Base-by-base conservation (phyloP, 2,888 invertebrate species). In the Conistra vaccinii region DNA sequence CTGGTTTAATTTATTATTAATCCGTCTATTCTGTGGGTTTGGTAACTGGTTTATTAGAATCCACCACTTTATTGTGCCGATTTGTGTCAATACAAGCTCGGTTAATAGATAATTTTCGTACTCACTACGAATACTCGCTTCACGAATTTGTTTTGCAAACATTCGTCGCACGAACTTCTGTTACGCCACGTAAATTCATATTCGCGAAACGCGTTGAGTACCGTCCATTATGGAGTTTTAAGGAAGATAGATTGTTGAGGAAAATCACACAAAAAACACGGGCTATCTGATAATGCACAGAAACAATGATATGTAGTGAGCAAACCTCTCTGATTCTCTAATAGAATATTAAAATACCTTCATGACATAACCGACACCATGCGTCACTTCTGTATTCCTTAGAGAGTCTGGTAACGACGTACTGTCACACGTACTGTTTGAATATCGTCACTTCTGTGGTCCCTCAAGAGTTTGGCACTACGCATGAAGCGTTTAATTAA, bases 11-110 rank as follows among this genome's bases (percentile, higher is more conserved):
- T 45, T 17, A 17, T 45, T 12, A 71, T 55, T 35, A 58, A 29
- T 73, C 39, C 5, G 4, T 60, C 4, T 26, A 73, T 42, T 61
- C 10, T 60, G 55, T 65, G 32, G 67, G 26, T 58, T 17, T 23
- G 14, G 35, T 39, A 76, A 85, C 80, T 51, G 62, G 74, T 85
- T 78, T 77, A 69, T 71, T 70, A 29, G 32, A 74, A 72, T 80
- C 82, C 58, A 80, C 85, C 72, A 84, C 75, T 74, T 75, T 68
- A 74, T 78, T 78, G 61, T 73, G 26, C 45, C 1, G 42, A 51
- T 23, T 29, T 53, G 10, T 55, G 14, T 26, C 32, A 42, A 26
- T 61, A 20, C 26, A 26, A 20, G 42, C 20, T 29, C 20, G 5
- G 14, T n/a, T n/a, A n/a, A n/a, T n/a, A n/a, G n/a, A n/a, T n/a